A percentile compares a stretch with the other conserved stretches of the same genome.
Conservation (phyloP, 2,797 vertebrate species). For the Typhlichthys eigenmanni region DNA sequence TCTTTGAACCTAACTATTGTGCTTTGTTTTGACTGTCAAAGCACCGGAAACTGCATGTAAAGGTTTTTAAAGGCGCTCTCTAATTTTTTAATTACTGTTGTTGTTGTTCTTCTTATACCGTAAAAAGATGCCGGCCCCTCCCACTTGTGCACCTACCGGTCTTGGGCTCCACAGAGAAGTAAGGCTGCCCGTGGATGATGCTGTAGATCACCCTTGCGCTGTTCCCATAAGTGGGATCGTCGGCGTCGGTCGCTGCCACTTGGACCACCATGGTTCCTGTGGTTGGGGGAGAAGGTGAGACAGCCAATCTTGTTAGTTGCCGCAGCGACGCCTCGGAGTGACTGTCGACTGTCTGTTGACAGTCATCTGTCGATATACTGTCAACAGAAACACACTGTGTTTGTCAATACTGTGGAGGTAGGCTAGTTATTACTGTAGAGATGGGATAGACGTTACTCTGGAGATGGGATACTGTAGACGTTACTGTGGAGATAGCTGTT, state of each 20-base stretch:
- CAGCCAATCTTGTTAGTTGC: constrained; percentile 63
- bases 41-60: not conserved
- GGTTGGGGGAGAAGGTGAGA: constrained; percentile 24
- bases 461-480: too few species aligned
- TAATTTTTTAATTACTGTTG: too few species aligned
- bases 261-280: constrained; percentile 94
- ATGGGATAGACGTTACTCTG: too few species aligned
- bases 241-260: constrained; percentile 94
- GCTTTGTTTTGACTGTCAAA: too few species aligned
- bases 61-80: not conserved
- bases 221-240: constrained; percentile 95
- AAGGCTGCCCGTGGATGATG: constrained; percentile 93
- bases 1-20: too few species aligned
- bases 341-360: constrained; percentile 15
- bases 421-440: too few species aligned
- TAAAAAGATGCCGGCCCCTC: too few species aligned
- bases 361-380: too few species aligned
- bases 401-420: too few species aligned
- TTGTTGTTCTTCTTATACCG: not conserved
- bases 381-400: too few species aligned
- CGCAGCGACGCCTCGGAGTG: constrained; percentile 50
- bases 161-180: constrained; percentile 97
- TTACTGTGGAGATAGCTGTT: too few species aligned
- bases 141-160: constrained; percentile 79
- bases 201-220: constrained; percentile 96